phyloP scores from a whole-genome alignment of 1,140 invertebrate species.

The Caenorhabditis tropicalis region DNA sequence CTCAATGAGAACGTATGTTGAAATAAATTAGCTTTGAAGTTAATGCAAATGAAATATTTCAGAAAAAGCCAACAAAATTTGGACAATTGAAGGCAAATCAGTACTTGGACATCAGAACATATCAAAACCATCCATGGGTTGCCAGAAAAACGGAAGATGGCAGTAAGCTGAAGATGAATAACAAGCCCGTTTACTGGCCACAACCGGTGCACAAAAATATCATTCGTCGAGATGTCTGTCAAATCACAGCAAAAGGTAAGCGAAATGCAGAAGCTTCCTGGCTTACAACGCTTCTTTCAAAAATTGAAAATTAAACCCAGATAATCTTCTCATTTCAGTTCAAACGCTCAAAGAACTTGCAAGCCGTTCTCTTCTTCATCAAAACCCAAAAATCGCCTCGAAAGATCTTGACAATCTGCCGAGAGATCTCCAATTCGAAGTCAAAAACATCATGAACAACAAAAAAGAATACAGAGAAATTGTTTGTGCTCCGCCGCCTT shows the following conservation, averaged over 20 bases:
- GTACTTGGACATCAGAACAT: slow-evolving; percentile 33
- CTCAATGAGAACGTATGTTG: neutral
- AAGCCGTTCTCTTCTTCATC: neutral
- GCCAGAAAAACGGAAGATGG: neutral
- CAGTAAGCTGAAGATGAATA: neutral
- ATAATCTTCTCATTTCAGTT: neutral
- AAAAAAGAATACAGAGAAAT: neutral
- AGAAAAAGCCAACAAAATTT: slow-evolving; percentile 9
- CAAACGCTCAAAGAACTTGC: neutral
- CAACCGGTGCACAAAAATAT: neutral
- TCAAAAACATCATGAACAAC: neutral
- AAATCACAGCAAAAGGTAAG: neutral
- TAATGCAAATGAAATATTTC: neutral
- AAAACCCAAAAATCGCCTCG: neutral
- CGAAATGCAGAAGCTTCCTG: too few relatives aligned
- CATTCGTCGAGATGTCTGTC: neutral
- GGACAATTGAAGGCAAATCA: neutral
- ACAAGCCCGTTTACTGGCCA: neutral
- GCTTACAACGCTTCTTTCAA: too few relatives aligned
- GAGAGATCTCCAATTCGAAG: neutral
- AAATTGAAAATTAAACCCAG: too few relatives aligned
- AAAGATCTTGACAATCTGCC: neutral
- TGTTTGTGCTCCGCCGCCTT: neutral
- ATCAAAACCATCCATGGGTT: slow-evolving; percentile 42
- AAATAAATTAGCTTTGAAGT: neutral